These are phyloP conservation scores for Caenorhabditis sulstoni DNA, from an alignment of 2,888 invertebrate genomes.

Conservation along the genomic window DNA sequence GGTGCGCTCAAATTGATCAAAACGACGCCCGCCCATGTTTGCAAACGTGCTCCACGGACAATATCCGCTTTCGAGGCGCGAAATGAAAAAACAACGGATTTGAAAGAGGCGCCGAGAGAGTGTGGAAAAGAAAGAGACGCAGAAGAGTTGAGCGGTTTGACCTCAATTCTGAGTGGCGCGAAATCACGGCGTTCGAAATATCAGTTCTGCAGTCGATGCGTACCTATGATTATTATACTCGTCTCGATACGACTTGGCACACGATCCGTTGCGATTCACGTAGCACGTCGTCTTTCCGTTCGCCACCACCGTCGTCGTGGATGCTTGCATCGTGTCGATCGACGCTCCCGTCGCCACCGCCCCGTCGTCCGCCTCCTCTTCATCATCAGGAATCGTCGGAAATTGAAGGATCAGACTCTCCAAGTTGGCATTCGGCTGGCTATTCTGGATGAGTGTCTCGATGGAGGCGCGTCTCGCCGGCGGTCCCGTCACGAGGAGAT, in stretches of 20 bases:
- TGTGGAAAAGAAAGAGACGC: too few species aligned
- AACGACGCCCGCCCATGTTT: too few species aligned
- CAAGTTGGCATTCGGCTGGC: constrained; percentile 52
- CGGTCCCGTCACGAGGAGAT: constrained; percentile 44
- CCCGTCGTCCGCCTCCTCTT: constrained; percentile 14
- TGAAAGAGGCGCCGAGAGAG: too few species aligned
- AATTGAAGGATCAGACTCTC: constrained; percentile 56
- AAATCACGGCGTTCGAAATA: too few species aligned
- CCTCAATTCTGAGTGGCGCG: too few species aligned
- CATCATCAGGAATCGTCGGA: constrained; percentile 45
- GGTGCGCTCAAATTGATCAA: too few species aligned
- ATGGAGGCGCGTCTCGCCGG: constrained; percentile 61
- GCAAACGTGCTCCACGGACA: too few species aligned
- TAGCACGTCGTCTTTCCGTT: constrained; percentile 47
- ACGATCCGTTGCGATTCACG: constrained; percentile 40
- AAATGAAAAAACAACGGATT: too few species aligned
- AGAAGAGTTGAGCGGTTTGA: too few species aligned
- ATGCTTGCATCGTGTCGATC: constrained; percentile 34
- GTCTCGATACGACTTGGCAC: constrained; percentile 24
- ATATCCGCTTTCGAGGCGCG: too few species aligned
- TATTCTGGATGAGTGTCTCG: constrained; percentile 63
- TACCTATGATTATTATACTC: constrained; percentile 23
- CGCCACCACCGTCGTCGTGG: constrained; percentile 51
- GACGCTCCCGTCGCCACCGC: background rate
- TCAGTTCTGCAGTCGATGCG: too few species aligned